Evolutionary conservation across 2,797 vertebrate species (phyloP).

Genomic region (Typhlichthys subterraneus): DNA sequence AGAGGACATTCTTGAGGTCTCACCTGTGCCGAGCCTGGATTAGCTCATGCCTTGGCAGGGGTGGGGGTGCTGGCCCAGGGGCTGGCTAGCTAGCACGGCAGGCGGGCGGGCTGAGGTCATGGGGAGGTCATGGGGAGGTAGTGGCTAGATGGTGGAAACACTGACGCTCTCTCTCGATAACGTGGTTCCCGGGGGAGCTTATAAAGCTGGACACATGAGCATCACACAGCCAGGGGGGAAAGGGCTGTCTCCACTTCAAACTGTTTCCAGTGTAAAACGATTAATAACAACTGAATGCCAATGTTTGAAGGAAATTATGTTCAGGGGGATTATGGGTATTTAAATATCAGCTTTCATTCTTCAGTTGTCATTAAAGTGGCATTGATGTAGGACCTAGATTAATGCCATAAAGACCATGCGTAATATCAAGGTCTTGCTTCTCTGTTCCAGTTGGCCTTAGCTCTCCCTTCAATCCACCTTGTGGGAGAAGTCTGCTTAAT

Average conservation of each 20-base stretch:
- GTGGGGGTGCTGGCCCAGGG: too few relatives aligned
- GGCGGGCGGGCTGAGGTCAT: constrained; percentile 67
- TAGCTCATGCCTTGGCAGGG: constrained; percentile 64
- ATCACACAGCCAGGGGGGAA: constrained; percentile 64
- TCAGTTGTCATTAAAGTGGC: too few relatives aligned
- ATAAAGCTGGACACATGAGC: constrained; percentile 57
- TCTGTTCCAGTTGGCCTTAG: too few relatives aligned
- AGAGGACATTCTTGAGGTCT: not conserved
- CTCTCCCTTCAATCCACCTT: too few relatives aligned
- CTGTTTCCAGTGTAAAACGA: constrained; percentile 8
- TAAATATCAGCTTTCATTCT: too few relatives aligned
- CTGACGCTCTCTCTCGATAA: constrained; percentile 72
- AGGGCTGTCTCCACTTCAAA: constrained; percentile 19
- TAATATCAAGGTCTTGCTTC: too few relatives aligned
- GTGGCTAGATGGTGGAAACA: constrained; percentile 72
- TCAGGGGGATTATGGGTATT: constrained; percentile 38
- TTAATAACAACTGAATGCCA: too few relatives aligned
- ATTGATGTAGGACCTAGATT: too few relatives aligned
- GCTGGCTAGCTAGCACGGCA: constrained; percentile 23
- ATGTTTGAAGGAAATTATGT: constrained; percentile 21
- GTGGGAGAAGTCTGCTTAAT: too few relatives aligned
- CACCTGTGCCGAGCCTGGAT: constrained; percentile 58
- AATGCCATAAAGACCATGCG: too few relatives aligned
- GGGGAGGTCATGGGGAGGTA: constrained; percentile 79
- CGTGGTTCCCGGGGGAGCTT: constrained; percentile 59